Conservation (phyloP, 2,888 invertebrate species). For the Phalera bucephala region DNA sequence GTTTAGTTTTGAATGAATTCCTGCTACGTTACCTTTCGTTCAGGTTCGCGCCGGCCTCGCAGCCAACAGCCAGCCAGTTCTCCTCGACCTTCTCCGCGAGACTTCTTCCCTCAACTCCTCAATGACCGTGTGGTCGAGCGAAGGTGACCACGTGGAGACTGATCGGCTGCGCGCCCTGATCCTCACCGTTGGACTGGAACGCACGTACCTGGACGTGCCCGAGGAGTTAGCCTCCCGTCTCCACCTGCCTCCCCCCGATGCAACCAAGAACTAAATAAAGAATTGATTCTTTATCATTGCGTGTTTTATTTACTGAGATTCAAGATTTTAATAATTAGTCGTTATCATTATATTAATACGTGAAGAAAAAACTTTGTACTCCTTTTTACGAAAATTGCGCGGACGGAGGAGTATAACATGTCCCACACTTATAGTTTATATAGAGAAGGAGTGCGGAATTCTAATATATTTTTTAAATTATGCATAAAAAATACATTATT, state of each 20-base stretch:
- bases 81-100: constrained; percentile 84
- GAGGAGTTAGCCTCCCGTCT: constrained; percentile 79
- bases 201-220: constrained; percentile 91
- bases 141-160: constrained; percentile 86
- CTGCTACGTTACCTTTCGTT: too few relatives aligned
- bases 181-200: constrained; percentile 84
- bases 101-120: constrained; percentile 82
- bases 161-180: constrained; percentile 86
- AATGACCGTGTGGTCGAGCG: constrained; percentile 91
- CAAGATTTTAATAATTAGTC: too few relatives aligned
- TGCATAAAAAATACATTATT: too few relatives aligned
- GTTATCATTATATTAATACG: too few relatives aligned
- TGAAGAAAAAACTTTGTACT: too few relatives aligned
- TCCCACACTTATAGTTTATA: too few relatives aligned
- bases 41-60: constrained; percentile 80
- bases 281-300: background rate
- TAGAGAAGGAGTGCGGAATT: too few relatives aligned
- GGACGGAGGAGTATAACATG: too few relatives aligned
- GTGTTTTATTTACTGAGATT: constrained; percentile 1
- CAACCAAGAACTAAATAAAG: constrained; percentile 49
- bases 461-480: too few relatives aligned
- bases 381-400: too few relatives aligned
- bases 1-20: too few relatives aligned
- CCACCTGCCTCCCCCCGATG: constrained; percentile 63
- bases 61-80: constrained; percentile 84